A percentile compares a stretch with the other conserved stretches of the same genome.
phyloP scores from a whole-genome alignment of 35 echinoderm and acorn worm genomes.

The Anneissia japonica region DNA sequence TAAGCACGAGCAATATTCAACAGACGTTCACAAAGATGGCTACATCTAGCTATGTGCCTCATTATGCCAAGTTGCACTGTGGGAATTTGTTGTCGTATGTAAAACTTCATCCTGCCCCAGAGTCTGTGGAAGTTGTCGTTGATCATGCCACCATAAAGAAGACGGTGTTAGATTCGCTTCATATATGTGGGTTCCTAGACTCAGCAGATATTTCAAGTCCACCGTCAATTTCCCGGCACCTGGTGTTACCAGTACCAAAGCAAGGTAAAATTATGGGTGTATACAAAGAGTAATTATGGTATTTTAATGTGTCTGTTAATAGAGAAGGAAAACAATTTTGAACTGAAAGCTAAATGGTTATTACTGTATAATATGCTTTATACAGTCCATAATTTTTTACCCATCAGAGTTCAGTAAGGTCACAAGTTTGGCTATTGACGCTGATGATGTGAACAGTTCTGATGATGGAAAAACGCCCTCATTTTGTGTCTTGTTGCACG shows the following conservation, averaged over 20 bases:
- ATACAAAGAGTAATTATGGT: too few relatives aligned
- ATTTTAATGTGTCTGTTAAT: too few relatives aligned
- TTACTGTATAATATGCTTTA: too few relatives aligned
- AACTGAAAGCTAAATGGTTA: too few relatives aligned
- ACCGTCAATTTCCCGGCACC: slow-evolving; percentile 70
- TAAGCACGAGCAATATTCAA: slow-evolving; percentile 46
- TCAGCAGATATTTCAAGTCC: slow-evolving; percentile 75
- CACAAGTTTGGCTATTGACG: background rate
- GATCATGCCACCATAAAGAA: slow-evolving; percentile 40
- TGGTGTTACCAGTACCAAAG: slow-evolving; percentile 56
- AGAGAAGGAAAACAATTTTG: too few relatives aligned
- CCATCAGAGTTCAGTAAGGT: background rate
- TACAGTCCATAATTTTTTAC: too few relatives aligned
- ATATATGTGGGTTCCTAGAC: slow-evolving; percentile 86
- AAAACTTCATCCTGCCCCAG: slow-evolving; percentile 69
- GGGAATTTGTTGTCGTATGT: slow-evolving; percentile 78
- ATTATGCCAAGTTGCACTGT: slow-evolving; percentile 44
- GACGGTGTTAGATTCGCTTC: slow-evolving; percentile 45
- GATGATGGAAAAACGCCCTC: slow-evolving; percentile 80
- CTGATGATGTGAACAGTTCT: background rate
- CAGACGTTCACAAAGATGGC: slow-evolving; percentile 31
- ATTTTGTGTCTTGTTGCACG: slow-evolving; percentile 95
- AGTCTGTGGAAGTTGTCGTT: slow-evolving; percentile 7
- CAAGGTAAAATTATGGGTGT: too few relatives aligned
- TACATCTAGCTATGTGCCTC: slow-evolving; percentile 16